Conservation (phyloP, 2,888 invertebrate species). For the Stictocephala bisonia region DNA sequence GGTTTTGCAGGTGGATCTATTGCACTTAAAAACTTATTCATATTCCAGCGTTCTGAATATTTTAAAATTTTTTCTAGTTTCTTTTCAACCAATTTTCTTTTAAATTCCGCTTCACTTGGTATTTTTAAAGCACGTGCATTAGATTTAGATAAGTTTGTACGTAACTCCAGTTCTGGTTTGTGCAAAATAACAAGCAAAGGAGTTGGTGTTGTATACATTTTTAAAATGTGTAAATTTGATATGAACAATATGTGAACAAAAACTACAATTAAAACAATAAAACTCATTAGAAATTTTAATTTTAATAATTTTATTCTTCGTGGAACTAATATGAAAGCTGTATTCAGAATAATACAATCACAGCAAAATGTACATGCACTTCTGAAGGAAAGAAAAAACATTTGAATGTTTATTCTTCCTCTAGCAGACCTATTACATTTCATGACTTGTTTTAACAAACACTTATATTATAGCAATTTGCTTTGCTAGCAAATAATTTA, state of each 20-base stretch:
- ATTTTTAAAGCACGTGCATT: no score
- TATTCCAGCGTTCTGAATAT: constrained; percentile 57
- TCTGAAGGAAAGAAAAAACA: no score
- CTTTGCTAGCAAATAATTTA: no score
- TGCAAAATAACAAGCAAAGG: neutral
- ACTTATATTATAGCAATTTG: no score
- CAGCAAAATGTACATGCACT: no score
- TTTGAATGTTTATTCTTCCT: no score
- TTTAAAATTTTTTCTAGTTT: constrained; percentile 60
- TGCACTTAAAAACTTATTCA: constrained; percentile 46
- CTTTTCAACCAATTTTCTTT: constrained; percentile 58
- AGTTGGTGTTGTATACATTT: constrained; percentile 8
- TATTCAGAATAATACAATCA: no score
- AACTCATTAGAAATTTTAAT: neutral
- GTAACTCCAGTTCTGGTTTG: neutral
- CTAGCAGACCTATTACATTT: no score
- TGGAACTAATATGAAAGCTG: constrained; percentile 7
- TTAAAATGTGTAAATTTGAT: neutral
- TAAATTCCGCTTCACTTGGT: constrained; percentile 56
- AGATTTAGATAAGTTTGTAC: no score
- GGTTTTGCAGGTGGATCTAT: constrained; percentile 50
- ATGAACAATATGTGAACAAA: neutral
- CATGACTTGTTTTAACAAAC: no score
- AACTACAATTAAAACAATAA: neutral
- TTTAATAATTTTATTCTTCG: constrained; percentile 1